Base-by-base conservation (phyloP, 2,888 invertebrate genomes). In the Muscina levida region DNA sequence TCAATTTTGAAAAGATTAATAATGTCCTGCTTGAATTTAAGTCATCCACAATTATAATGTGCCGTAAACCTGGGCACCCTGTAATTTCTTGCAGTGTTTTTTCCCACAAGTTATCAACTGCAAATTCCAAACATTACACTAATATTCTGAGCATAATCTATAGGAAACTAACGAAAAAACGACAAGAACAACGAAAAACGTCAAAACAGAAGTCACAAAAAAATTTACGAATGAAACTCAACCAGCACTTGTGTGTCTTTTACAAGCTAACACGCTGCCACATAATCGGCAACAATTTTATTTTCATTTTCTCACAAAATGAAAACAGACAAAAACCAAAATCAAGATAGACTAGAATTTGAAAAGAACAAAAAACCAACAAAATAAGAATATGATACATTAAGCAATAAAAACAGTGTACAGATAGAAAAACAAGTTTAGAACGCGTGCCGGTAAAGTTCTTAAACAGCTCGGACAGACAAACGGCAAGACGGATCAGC, bases 391-490 rank as follows among this genome's bases (percentile, higher is more conserved):
- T 37, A 37, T 11, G 22, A 22, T 13, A 13, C 10, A 15, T 31
- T 31, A n/a, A 39, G 37, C 39, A 42, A 42, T 8, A 57, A 22
- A 13, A 13, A 8, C 24, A 51, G 19, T 1, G 22, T 13, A 59
- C 37, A 48, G n/a, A n/a, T 6, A 59, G 17, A 37, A 37, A 70
- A 57, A 71, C 66, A 71, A 77, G 59, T 67, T 74, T 31, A 74
- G 67, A 81, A 77, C 80, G 80, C 77, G 80, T 81, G 80, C 80
- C 77, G 67, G 44, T 62, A 57, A 77, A 77, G 77, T 77, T 77
- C 80, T 81, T 74, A 77, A 48, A 77, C 31, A 59, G 57, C 26
- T 15, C 57, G 31, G 31, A 31, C 59, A 19, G 42, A 26, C 11
- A n/a, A 31, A 68, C 62, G 15, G 31, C 8, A 31, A 8, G 37